Percentiles rank a stretch among this genome's conserved stretches.
These are phyloP conservation scores for Euclidia mi DNA, from an alignment of 2,888 invertebrate genomes.

Conservation along the genomic window DNA sequence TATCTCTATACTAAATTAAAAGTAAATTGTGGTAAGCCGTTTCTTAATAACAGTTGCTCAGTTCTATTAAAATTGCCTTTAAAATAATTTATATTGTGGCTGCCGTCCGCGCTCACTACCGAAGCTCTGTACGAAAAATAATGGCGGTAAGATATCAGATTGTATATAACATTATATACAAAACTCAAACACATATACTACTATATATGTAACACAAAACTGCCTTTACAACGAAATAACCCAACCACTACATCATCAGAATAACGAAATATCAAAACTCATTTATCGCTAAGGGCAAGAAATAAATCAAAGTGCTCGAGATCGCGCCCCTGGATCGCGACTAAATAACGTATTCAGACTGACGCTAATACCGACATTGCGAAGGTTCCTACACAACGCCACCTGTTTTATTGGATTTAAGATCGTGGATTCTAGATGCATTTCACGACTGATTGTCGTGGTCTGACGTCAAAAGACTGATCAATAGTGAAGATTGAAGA, in stretches of 20 bases:
- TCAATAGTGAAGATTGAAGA: too few relatives aligned
- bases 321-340: constrained; percentile 28
- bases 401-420: constrained; percentile 5
- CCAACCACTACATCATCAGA: constrained; percentile 39
- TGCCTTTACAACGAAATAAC: constrained; percentile 18
- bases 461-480: not conserved
- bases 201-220: not conserved
- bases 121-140: too few relatives aligned
- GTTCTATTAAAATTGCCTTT: too few relatives aligned
- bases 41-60: too few relatives aligned
- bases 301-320: constrained; percentile 46
- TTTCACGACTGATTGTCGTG: not conserved
- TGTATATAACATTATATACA: too few relatives aligned
- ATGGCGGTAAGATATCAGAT: too few relatives aligned
- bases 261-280: constrained; percentile 36
- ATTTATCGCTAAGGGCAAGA: constrained; percentile 43
- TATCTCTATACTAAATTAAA: too few relatives aligned
- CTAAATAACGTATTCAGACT: constrained; percentile 17
- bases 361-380: constrained; percentile 18
- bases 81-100: too few relatives aligned
- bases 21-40: too few relatives aligned
- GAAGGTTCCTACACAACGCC: constrained; percentile 1
- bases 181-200: too few relatives aligned
- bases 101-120: too few relatives aligned
- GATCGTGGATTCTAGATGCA: constrained; percentile 3